These are phyloP conservation scores for Spea hammondii DNA, from an alignment of 2,797 vertebrate species.

Conservation along the genomic window DNA sequence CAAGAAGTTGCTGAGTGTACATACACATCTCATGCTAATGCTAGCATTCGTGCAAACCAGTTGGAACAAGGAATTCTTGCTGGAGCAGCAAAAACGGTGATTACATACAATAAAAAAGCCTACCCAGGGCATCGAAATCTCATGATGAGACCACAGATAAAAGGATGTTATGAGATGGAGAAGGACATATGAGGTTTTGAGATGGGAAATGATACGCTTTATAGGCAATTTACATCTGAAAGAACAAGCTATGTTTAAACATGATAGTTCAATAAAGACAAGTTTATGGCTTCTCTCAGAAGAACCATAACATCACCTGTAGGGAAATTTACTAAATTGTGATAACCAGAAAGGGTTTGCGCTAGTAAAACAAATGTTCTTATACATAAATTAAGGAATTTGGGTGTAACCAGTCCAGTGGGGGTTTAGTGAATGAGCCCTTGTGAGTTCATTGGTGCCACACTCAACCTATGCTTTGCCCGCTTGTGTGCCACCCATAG, in stretches of 20 bases:
- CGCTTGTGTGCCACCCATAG: no score
- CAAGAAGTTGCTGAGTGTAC: neutral
- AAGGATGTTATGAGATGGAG: conserved; percentile 2
- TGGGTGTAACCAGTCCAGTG: no score
- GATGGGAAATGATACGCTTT: neutral
- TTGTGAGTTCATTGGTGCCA: no score
- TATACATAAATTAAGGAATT: no score
- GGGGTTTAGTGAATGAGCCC: no score
- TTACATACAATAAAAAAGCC: neutral
- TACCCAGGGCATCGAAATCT: neutral
- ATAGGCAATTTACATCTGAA: neutral
- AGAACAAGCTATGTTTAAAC: neutral
- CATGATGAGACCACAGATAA: neutral
- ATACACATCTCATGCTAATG: neutral
- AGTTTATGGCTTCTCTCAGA: neutral
- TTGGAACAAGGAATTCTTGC: neutral
- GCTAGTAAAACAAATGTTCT: no score
- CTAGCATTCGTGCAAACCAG: conserved; percentile 1
- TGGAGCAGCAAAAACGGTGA: neutral
- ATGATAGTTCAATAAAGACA: neutral
- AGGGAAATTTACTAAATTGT: neutral
- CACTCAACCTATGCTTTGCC: no score
- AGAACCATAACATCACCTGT: neutral
- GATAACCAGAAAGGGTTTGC: no score
- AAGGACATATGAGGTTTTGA: neutral